Evolutionary conservation across 1,140 invertebrate genomes (phyloP), one percentile per base, ranked within the genome.

Genomic region (Ceratina australensis): DNA sequence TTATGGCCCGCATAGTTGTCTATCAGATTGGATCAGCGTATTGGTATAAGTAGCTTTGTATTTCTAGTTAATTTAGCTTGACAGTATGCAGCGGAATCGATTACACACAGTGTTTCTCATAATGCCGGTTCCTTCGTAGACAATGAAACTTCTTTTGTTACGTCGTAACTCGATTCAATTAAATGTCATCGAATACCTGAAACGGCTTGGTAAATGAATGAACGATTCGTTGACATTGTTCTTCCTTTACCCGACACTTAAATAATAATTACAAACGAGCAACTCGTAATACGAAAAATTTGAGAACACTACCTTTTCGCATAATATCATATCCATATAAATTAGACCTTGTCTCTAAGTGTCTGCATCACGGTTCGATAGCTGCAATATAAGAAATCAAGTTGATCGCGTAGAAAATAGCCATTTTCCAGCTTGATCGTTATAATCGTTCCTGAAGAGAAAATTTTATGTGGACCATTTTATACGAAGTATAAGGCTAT

Each of bases 91-190:
- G n/a, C 22, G 22, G 33, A 67, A 75, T 75, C 64, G 73, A 75
- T 68, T 68, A 68, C 64, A 68, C 42, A 15, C 73, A 75, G 64
- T 75, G 73, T 56, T 57, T 75, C 54, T 75, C 73, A 68, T 67
- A 28, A 26, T 20, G 8, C 26, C 42, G 33, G 13, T 59, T 20
- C 20, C 22, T 16, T 20, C 5, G 12, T 61, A 13, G n/a, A 52
- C 18, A 50, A 52, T 63, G 15, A 22, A 59, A 60, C 28, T 28
- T 20, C 24, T 59, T 26, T n/a, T 47, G 13, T 16, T 47, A 3
- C 20, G 13, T 26, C n/a, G 22, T 18, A 2, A 47, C 15, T 47
- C 28, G 1, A 57, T 47, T 33, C 8, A 4, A 12, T 56, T 56
- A 20, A 42, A 42, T 42, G 33, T 42, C 33, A 42, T 42, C 10